Conservation (phyloP, 2,797 vertebrate genomes). For the Cuculus canorus region DNA sequence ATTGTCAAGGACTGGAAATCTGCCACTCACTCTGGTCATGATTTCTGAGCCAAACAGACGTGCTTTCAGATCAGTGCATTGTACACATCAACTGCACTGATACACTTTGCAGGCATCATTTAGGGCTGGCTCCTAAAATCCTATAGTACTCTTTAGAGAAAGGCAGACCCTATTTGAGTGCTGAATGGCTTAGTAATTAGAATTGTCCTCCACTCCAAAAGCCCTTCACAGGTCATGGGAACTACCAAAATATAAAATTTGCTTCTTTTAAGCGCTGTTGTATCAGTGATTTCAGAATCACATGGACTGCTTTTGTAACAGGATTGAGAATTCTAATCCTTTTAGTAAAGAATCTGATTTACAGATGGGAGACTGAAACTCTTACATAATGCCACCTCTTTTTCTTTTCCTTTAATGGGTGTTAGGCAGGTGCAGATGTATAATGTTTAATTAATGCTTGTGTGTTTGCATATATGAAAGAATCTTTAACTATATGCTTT, state of each 20-base stretch:
- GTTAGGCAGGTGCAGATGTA: not conserved
- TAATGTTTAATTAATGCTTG: not conserved
- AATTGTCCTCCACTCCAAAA: constrained; percentile 6
- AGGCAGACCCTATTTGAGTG: not conserved
- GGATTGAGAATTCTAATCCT: not conserved
- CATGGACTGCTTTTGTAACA: not conserved
- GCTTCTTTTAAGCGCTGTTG: not conserved
- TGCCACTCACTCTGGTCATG: not conserved
- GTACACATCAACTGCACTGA: not conserved
- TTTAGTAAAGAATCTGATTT: not conserved
- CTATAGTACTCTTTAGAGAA: not conserved
- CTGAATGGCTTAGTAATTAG: constrained; percentile 19
- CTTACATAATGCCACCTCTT: not conserved
- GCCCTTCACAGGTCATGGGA: constrained; percentile 6
- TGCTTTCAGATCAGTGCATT: not conserved
- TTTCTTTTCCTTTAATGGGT: not conserved
- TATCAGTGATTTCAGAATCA: not conserved
- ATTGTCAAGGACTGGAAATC: constrained; percentile 7
- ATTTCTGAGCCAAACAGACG: constrained; percentile 25
- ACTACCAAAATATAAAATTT: not conserved
- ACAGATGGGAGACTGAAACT: not conserved
- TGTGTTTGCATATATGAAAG: not conserved
- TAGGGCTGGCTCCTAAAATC: not conserved
- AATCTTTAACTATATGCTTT: not conserved
- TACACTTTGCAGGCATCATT: constrained; percentile 21